Evolutionary conservation across 2,113 vertebrate genomes (phyloP), one percentile per base, ranked within the genome.

Genomic region (Corythoichthys haematopterus): DNA sequence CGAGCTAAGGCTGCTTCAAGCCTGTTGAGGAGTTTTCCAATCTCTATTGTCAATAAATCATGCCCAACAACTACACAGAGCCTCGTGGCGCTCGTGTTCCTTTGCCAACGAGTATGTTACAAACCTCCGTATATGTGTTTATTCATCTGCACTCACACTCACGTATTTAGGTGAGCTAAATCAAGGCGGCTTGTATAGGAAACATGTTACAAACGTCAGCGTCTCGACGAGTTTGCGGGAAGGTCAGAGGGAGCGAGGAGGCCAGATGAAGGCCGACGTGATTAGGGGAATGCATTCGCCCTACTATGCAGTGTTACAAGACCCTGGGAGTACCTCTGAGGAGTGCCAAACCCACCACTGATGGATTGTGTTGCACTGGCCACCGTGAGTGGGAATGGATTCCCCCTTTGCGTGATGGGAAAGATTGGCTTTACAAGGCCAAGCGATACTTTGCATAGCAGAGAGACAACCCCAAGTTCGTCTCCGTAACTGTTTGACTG

Each of bases 281-380:
- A 85, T 85, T 76, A 65, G 60, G 65, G 65, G 82, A 79, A 76
- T 78, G 75, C 77, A 80, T 75, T 63, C 69, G 73, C 71, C 68
- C 76, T 76, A 75, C 71, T 75, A 65, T 84, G 82, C 73, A 74
- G 80, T 77, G 69, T 64, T 60, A 73, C 64, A 67, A 86, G 80
- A 82, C 81, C 80, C 75, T 74, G 51, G 72, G 64, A 85, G 40
- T 67, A 75, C 75, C 74, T 70, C 33, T 1, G 33, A 64, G 67
- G 45, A 59, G 68, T 78, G 81, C 78, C 80, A 79, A 83, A 84
- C 80, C 79, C 79, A 0, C 79, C 38, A 47, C 69, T 76, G 74
- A 77, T 72, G 79, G 45, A 74, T 80, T 81, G 71, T 65, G 69
- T 75, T 80, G 38, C 72, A 69, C 64, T 78, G 83, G 76, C 80